A percentile compares a stretch with the other conserved stretches of the same genome.
phyloP scores from a whole-genome alignment of 2,113 vertebrate species.

The Apteryx mantelli region DNA sequence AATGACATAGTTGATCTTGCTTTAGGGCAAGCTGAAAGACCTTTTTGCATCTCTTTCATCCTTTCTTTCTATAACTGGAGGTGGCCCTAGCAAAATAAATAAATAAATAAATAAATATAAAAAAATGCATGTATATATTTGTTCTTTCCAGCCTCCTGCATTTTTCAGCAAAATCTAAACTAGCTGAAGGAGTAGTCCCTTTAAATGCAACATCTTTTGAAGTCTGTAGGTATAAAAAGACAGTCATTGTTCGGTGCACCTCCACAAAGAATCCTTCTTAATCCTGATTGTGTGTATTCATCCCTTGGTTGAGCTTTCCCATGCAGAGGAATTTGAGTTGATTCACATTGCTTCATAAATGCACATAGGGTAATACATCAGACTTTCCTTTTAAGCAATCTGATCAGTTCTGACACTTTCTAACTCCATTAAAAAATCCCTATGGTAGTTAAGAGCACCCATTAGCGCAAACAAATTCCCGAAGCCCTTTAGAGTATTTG shows the following conservation, averaged over 20 bases:
- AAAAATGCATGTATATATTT: not conserved
- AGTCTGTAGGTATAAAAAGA: not conserved
- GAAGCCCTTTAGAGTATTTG: not conserved
- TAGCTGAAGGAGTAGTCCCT: not conserved
- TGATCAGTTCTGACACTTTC: not conserved
- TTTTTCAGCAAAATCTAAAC: not conserved
- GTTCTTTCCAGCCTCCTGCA: not conserved
- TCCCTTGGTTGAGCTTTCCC: not conserved
- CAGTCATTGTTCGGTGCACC: not conserved
- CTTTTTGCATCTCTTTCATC: not conserved
- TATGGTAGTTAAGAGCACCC: not conserved
- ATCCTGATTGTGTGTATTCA: not conserved
- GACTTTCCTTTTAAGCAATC: not conserved
- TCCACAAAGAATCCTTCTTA: constrained; percentile 27
- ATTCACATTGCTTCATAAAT: constrained; percentile 10
- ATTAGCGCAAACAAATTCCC: not conserved
- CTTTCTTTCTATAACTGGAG: not conserved
- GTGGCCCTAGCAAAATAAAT: not conserved
- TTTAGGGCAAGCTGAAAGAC: not conserved
- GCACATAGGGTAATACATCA: not conserved
- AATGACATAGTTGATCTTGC: not conserved
- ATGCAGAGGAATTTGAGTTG: not conserved
- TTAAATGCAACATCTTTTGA: constrained; percentile 19
- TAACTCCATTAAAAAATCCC: not conserved
- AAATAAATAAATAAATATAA: too few species aligned